Evolutionary conservation across 2,113 vertebrate species (phyloP).

Genomic region (Cynocephalus volans): DNA sequence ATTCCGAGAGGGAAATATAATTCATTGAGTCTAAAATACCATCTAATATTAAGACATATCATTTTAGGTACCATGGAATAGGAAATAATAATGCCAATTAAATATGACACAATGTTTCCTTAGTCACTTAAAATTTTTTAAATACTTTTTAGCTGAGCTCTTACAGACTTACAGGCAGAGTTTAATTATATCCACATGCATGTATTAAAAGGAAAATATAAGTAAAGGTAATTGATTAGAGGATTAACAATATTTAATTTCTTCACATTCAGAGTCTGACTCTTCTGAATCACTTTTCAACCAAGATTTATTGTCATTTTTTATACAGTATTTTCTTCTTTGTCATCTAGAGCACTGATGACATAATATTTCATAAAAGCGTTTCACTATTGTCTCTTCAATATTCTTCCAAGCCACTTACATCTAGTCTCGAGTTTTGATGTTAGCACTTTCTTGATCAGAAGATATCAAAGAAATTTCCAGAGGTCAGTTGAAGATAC

Average conservation of each 20-base stretch:
- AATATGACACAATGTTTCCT: not conserved
- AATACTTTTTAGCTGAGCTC: not conserved
- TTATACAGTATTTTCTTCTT: not conserved
- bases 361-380: not conserved
- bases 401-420: slow-evolving; percentile 1
- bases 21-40: slow-evolving; percentile 26
- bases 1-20: not conserved
- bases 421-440: not conserved
- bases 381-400: not conserved
- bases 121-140: not conserved
- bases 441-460: not conserved
- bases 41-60: not conserved
- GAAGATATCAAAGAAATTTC: slow-evolving; percentile 9
- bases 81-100: not conserved
- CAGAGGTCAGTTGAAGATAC: not conserved
- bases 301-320: slow-evolving; percentile 8
- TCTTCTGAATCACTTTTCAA: slow-evolving; percentile 51
- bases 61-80: slow-evolving; percentile 27
- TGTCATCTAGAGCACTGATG: not conserved
- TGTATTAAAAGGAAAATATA: slow-evolving; percentile 7
- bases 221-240: not conserved
- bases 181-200: not conserved
- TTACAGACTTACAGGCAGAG: not conserved
- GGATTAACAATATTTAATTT: not conserved
- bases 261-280: not conserved